phyloP scores from a whole-genome alignment of 2,888 invertebrate genomes.

The Microplitis deprimator region DNA sequence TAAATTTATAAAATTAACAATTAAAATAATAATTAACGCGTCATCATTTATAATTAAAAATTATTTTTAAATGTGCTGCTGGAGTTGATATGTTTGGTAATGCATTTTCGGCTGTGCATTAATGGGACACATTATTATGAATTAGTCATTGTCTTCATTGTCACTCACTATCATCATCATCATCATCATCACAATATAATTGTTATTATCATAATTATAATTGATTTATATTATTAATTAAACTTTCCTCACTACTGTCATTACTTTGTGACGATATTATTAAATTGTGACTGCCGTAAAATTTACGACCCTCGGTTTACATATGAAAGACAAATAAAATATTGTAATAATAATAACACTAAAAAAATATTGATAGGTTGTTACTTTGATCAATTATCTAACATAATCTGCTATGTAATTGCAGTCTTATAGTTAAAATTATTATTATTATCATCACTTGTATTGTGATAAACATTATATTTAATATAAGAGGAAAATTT shows the following conservation, averaged over 20 bases:
- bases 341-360: conserved; percentile 6
- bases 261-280: background rate
- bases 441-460: background rate
- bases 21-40: background rate
- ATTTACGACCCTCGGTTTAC: background rate
- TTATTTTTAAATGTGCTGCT: conserved; percentile 1
- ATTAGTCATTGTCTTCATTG: conserved; percentile 11
- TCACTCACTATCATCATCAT: background rate
- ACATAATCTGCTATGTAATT: conserved; percentile 27
- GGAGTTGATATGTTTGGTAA: conserved; percentile 7
- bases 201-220: background rate
- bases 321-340: conserved; percentile 15
- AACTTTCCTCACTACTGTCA: background rate
- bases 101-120: conserved; percentile 22
- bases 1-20: conserved; percentile 15
- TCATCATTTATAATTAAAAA: conserved; percentile 1
- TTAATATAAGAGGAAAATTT: conserved; percentile 15
- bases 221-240: background rate
- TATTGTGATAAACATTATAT: conserved; percentile 11
- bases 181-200: background rate
- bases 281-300: background rate
- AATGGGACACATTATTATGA: conserved; percentile 5
- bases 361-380: conserved; percentile 40
- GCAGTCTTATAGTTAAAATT: background rate
- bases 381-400: conserved; percentile 47